A percentile compares a stretch with the other conserved stretches of the same genome.
Evolutionary conservation across 2,113 vertebrate genomes (phyloP).

Genomic region (Zootoca vivipara): DNA sequence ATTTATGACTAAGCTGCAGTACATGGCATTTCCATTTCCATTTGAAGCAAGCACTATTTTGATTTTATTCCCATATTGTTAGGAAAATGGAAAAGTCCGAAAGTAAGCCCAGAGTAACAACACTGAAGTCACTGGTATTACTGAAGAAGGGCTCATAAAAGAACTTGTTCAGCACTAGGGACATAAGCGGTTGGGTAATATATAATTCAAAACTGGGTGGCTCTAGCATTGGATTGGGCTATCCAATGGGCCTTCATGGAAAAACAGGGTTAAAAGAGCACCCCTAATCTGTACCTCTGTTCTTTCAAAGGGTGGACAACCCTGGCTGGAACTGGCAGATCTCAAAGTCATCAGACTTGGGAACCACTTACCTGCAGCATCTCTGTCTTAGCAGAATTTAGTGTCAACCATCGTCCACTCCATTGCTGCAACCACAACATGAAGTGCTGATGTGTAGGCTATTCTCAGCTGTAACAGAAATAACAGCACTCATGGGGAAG

Average conservation of each 20-base stretch:
- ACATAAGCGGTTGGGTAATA: background rate
- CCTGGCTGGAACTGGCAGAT: too few species aligned
- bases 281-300: too few species aligned
- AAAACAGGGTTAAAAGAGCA: too few species aligned
- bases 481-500: background rate
- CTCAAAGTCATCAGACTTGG: too few species aligned
- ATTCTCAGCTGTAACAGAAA: background rate
- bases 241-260: too few species aligned
- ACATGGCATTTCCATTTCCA: slow-evolving; percentile 1
- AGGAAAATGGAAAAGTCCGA: background rate
- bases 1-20: slow-evolving; percentile 30
- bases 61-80: background rate
- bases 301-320: too few species aligned
- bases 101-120: background rate
- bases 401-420: too few species aligned
- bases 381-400: too few species aligned
- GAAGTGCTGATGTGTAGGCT: background rate
- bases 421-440: background rate
- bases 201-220: background rate
- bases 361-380: too few species aligned
- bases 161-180: background rate
- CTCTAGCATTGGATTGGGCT: background rate
- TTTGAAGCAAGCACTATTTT: background rate
- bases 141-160: background rate
- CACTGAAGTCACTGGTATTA: background rate